Base-by-base conservation (phyloP, 2,888 invertebrate genomes). In the Therioaphis trifolii region DNA sequence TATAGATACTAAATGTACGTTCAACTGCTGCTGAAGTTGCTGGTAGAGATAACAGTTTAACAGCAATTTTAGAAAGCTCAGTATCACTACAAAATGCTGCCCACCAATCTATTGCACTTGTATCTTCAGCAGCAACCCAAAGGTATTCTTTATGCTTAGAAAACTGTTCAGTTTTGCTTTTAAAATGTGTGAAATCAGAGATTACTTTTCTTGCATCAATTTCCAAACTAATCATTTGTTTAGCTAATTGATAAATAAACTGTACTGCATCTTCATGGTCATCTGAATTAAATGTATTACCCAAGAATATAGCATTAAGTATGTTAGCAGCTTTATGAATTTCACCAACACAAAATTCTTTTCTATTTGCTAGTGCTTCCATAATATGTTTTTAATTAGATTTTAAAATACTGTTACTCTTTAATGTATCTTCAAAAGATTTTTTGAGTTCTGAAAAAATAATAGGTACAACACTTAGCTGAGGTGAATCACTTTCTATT, bases 11-110 rank as follows among this genome's bases (percentile, higher is more conserved):
- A 35, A 68, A 79, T 35, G 49, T 66, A 21, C 40, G 69, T 66
- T 79, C 35, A 27, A 79, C 55, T 29, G 79, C 79, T n/a, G 69
- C 79, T 21, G 79, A 46, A 29, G 69, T 79, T 79, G 52, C 29
- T n/a, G 79, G 69, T 18, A 77, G 24, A n/a, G 52, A 49, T 40
- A 79, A 35, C 4, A 79, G 49, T 68, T 69, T 21, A 35, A 49
- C 15, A 9, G 79, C 40, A 52, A 79, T 69, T 79, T 79, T 79
- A 68, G 35, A 14, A 68, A 69, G 69, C 24, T 77, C 77, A 43
- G 77, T 46, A 63, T 61, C 14, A 77, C 24, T 77, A 66, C 61
- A 77, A 66, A 61, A 77, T 29, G 43, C 63, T 77, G 12, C n/a
- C 40, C 46, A 77, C 46, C 46, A 77, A 74, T 55, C 14, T 74